Conservation (phyloP, 35 echinoderm and acorn worm species). For the Hemicentrotus pulcherrimus region DNA sequence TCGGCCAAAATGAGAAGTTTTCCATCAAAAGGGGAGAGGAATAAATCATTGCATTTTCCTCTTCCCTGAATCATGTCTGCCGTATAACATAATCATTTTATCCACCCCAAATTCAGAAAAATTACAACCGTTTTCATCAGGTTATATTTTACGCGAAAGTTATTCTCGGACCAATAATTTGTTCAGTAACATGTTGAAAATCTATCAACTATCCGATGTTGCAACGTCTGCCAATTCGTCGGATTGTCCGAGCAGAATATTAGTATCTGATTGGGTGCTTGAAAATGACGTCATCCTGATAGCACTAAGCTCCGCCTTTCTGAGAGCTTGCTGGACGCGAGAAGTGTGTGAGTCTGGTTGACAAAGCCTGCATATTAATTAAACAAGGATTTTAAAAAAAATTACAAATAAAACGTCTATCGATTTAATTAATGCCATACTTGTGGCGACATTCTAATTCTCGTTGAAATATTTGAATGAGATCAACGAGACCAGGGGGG, state of each 20-base stretch:
- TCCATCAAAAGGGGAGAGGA: neutral
- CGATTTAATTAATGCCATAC: neutral
- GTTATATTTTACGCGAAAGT: neutral
- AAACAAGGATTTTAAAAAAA: neutral
- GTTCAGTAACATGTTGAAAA: neutral
- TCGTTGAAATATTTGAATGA: neutral
- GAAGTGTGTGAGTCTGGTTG: neutral
- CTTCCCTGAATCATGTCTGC: neutral
- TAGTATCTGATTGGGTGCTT: neutral
- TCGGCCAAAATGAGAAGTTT: neutral
- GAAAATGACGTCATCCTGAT: conserved; percentile 25
- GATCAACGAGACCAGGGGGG: neutral
- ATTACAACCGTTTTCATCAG: neutral
- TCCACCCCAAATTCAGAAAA: neutral
- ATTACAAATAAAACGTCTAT: neutral
- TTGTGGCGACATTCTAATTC: neutral
- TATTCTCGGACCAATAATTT: neutral
- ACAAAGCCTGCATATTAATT: neutral
- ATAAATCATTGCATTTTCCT: neutral
- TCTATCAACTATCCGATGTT: neutral
- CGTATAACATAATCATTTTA: neutral
- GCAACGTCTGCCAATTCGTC: neutral
- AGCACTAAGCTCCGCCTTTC: conserved; percentile 23
- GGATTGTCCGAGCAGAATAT: neutral
- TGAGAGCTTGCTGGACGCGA: neutral